Conservation (phyloP, 2,888 invertebrate genomes). For the Malachius bipustulatus region DNA sequence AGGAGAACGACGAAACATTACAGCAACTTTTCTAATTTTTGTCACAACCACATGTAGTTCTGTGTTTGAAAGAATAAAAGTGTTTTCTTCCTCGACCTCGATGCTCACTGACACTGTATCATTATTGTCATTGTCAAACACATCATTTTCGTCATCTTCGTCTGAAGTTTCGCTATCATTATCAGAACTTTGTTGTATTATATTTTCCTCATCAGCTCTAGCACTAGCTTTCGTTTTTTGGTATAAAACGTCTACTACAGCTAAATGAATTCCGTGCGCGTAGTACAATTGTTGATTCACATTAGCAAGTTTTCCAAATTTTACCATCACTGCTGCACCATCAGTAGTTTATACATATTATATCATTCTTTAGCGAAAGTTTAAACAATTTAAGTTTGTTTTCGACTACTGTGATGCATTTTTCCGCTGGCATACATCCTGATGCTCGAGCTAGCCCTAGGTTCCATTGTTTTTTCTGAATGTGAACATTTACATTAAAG, state of each 20-base stretch:
- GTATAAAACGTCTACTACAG: conserved; percentile 6
- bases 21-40: conserved; percentile 14
- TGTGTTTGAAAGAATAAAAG: too few species aligned
- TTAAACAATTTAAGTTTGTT: conserved; percentile 17
- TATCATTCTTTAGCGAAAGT: conserved; percentile 21
- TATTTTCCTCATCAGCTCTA: conserved; percentile 2
- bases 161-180: background rate
- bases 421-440: conserved; percentile 21
- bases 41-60: conserved; percentile 6
- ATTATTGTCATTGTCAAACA: too few species aligned
- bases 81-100: too few species aligned
- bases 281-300: conserved; percentile 20
- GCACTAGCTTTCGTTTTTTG: conserved; percentile 6
- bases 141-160: conserved; percentile 4
- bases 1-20: conserved; percentile 11
- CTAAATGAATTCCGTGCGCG: conserved; percentile 11
- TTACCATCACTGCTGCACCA: conserved; percentile 24
- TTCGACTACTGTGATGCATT: conserved; percentile 17
- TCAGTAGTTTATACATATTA: conserved; percentile 23
- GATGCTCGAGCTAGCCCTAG: conserved; percentile 19
- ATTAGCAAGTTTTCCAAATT: conserved; percentile 20
- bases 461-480: conserved; percentile 14
- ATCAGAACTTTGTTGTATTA: background rate
- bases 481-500: too few species aligned
- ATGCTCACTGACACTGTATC: too few species aligned